phyloP scores from a whole-genome alignment of 2,113 vertebrate species.

The Maccullochella peelii region DNA sequence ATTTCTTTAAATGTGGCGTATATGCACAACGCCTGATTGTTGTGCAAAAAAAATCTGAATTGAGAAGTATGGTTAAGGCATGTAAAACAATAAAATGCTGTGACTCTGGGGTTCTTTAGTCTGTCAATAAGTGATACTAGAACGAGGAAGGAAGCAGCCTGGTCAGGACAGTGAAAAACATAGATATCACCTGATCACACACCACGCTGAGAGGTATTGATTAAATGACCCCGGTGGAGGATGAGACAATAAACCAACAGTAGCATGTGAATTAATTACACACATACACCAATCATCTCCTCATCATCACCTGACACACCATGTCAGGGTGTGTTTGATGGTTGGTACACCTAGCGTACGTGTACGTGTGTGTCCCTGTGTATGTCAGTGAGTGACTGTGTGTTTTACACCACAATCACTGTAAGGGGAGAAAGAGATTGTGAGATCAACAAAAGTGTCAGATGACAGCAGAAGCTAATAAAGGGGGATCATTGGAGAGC shows the following conservation, averaged over 20 bases:
- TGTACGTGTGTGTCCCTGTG: constrained; percentile 8
- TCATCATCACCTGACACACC: too few species aligned
- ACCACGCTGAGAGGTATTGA: constrained; percentile 44
- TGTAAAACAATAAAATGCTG: not conserved
- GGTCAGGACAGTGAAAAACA: constrained; percentile 20
- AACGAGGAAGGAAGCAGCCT: not conserved
- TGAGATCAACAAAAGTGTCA: constrained; percentile 61
- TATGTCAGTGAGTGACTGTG: constrained; percentile 31
- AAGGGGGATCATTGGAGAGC: constrained; percentile 50
- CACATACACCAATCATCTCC: not conserved
- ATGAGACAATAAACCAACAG: constrained; percentile 20
- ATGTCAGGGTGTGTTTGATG: constrained; percentile 9
- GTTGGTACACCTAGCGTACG: not conserved
- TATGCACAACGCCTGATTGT: not conserved
- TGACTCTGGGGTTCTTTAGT: not conserved
- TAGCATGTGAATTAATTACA: constrained; percentile 27
- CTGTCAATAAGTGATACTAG: not conserved
- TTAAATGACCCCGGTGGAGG: constrained; percentile 45
- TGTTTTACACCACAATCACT: constrained; percentile 41
- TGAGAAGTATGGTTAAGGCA: not conserved
- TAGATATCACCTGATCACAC: constrained; percentile 47
- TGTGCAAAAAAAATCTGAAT: not conserved
- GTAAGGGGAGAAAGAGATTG: constrained; percentile 49
- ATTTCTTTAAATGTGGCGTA: not conserved
- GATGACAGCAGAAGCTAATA: constrained; percentile 59